phyloP scores from a whole-genome alignment of 2,113 vertebrate species.

The Rhynchomys soricoides region DNA sequence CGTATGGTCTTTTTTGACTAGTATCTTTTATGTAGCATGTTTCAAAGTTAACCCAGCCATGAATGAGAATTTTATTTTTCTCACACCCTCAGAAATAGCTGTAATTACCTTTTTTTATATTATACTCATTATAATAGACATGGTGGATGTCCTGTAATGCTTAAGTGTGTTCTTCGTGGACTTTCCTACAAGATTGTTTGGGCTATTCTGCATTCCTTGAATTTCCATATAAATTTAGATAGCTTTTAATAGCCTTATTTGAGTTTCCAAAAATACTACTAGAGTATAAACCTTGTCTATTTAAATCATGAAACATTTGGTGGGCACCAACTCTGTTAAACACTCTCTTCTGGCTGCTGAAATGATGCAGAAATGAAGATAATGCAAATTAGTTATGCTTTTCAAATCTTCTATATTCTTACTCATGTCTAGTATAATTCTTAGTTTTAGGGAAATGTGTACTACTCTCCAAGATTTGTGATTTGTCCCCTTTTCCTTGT shows the following conservation, averaged over 20 bases:
- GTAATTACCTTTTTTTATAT: slow-evolving; percentile 21
- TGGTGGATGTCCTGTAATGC: neutral
- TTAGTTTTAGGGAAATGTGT: neutral
- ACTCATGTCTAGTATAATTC: neutral
- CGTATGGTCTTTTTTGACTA: neutral
- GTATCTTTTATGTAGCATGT: neutral
- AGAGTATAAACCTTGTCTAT: neutral
- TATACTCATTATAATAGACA: neutral
- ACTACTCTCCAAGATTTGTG: neutral
- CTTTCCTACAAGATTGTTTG: neutral
- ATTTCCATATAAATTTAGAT: slow-evolving; percentile 3
- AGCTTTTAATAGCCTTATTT: slow-evolving; percentile 21
- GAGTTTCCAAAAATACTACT: neutral
- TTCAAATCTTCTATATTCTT: neutral
- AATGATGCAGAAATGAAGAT: neutral
- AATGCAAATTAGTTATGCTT: slow-evolving; percentile 19
- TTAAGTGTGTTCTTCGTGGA: neutral
- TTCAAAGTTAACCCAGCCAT: slow-evolving; percentile 9
- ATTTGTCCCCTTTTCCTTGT: neutral
- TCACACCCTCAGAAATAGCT: neutral
- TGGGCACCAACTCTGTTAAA: neutral
- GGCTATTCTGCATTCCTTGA: neutral
- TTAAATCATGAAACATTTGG: slow-evolving; percentile 20
- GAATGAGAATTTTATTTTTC: neutral
- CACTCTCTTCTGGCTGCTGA: neutral